Conservation (phyloP, 2,888 invertebrate genomes). For the Phlogophora meticulosa region DNA sequence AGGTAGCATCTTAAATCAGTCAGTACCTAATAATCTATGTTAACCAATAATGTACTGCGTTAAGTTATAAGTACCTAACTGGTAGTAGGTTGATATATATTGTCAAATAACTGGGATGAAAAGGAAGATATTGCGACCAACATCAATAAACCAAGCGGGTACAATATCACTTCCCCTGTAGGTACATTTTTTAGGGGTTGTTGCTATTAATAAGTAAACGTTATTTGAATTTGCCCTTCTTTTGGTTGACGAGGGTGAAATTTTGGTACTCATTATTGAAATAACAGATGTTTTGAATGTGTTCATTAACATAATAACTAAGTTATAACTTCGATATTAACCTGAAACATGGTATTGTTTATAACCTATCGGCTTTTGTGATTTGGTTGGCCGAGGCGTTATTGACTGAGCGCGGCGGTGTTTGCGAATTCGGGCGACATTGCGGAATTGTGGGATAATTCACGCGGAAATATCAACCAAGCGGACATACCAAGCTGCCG, state of each 20-base stretch:
- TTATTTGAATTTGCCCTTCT: neutral
- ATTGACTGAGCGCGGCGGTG: constrained; percentile 8
- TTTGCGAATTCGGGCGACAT: constrained; percentile 34
- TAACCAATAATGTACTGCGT: too few relatives aligned
- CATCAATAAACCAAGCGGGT: neutral
- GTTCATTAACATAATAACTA: constrained; percentile 1
- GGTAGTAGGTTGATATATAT: too few relatives aligned
- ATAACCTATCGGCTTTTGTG: constrained; percentile 17
- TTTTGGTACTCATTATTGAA: neutral
- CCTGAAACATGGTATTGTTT: constrained; percentile 6
- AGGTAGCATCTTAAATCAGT: too few relatives aligned
- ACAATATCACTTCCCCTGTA: neutral
- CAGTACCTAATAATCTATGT: too few relatives aligned
- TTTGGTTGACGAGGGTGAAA: neutral
- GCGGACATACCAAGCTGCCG: constrained; percentile 26
- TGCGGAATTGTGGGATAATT: constrained; percentile 27
- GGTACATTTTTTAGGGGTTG: neutral
- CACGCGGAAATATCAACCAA: constrained; percentile 34
- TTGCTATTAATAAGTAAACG: neutral
- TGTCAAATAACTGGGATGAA: too few relatives aligned
- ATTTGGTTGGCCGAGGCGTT: constrained; percentile 26
- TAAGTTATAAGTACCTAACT: too few relatives aligned
- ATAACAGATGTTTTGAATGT: neutral
- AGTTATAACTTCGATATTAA: neutral
- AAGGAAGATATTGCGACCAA: neutral